Evolutionary conservation across 30 jellyfish, hydroid and myxozoan species (phyloP).

Genomic region (Rhopilema esculentum): DNA sequence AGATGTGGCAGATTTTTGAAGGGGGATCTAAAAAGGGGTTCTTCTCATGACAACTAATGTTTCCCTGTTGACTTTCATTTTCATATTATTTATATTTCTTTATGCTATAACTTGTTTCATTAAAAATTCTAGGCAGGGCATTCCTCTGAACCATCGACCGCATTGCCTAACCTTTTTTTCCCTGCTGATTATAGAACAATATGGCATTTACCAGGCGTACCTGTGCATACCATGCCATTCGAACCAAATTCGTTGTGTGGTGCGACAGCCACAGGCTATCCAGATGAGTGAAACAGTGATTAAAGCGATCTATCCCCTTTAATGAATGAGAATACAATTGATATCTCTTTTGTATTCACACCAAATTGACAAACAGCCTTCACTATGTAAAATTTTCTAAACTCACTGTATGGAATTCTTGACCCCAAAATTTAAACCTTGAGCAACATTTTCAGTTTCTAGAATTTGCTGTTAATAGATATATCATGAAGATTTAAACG

Average conservation of each 20-base stretch:
- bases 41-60: too few relatives aligned
- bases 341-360: slow-evolving; percentile 2
- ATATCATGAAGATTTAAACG: not conserved
- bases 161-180: too few relatives aligned
- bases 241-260: slow-evolving; percentile 6
- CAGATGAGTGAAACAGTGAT: slow-evolving; percentile 15
- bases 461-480: not conserved
- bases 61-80: too few relatives aligned
- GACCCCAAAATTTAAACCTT: not conserved
- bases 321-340: not conserved
- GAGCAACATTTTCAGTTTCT: slow-evolving; percentile 2
- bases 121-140: too few relatives aligned
- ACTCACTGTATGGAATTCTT: not conserved
- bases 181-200: too few relatives aligned
- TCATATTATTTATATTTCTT: too few relatives aligned
- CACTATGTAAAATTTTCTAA: not conserved
- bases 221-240: slow-evolving; percentile 41
- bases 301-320: not conserved
- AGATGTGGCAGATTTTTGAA: too few relatives aligned
- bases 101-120: too few relatives aligned
- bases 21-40: too few relatives aligned
- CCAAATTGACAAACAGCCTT: not conserved
- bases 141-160: too few relatives aligned
- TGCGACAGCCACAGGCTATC: slow-evolving; percentile 11
- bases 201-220: too few relatives aligned